These are phyloP conservation scores for Chloroceryle amazona DNA, from an alignment of 2,797 vertebrate genomes.

Conservation along the genomic window DNA sequence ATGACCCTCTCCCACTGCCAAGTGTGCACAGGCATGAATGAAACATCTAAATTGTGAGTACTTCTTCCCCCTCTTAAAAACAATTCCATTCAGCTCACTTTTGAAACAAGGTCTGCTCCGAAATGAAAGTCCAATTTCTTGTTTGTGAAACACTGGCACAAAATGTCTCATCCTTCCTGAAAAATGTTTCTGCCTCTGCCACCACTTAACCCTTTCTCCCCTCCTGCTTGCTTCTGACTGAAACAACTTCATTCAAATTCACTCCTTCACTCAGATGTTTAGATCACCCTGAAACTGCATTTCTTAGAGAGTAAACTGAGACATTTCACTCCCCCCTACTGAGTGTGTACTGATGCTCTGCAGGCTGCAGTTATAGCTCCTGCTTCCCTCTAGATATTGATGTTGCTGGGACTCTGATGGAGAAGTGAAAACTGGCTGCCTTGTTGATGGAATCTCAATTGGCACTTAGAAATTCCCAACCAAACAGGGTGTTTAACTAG, in stretches of 20 bases:
- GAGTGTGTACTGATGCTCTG: background rate
- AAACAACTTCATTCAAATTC: constrained; percentile 28
- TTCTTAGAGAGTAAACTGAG: constrained; percentile 17
- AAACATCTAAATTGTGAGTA: background rate
- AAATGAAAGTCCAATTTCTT: background rate
- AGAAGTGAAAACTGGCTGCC: background rate
- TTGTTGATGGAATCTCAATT: background rate
- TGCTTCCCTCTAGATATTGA: background rate
- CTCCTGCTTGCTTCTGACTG: background rate
- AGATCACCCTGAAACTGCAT: constrained; percentile 13
- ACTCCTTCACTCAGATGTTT: constrained; percentile 5
- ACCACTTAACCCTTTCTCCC: background rate
- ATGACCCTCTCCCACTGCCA: background rate
- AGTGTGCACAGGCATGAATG: background rate
- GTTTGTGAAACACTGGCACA: background rate
- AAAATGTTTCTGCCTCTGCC: background rate
- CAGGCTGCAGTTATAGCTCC: background rate
- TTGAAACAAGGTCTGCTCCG: constrained; percentile 1
- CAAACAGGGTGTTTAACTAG: background rate
- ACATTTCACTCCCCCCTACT: background rate
- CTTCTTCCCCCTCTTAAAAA: background rate
- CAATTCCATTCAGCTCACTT: background rate
- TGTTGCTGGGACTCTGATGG: background rate
- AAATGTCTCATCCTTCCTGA: constrained; percentile 6
- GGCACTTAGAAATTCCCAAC: background rate